phyloP scores from a whole-genome alignment of 2,888 invertebrate genomes.

The Mythimna albipuncta region DNA sequence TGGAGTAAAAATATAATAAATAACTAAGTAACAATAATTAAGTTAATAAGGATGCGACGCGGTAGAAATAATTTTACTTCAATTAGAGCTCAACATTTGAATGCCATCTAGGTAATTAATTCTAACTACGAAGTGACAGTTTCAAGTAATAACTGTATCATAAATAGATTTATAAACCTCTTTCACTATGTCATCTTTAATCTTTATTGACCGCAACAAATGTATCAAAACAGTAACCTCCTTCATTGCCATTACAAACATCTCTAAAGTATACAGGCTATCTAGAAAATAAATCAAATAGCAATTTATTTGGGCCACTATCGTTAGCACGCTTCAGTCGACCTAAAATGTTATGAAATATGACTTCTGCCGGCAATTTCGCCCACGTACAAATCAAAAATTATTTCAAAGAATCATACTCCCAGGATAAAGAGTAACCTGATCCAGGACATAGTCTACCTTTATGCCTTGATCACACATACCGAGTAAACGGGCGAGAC shows the following conservation, averaged over 20 bases:
- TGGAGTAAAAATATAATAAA: too few relatives aligned
- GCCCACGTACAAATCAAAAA: not conserved
- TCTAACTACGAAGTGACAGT: not conserved
- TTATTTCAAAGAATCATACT: not conserved
- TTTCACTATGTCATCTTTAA: not conserved
- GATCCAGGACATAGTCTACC: not conserved
- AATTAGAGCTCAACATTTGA: not conserved
- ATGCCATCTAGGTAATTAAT: not conserved
- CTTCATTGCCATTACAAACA: slow-evolving; percentile 32
- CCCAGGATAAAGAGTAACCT: not conserved
- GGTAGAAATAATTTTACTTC: too few relatives aligned
- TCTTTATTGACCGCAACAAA: slow-evolving; percentile 11
- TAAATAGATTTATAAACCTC: not conserved
- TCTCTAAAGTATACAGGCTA: slow-evolving; percentile 42
- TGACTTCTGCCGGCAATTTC: not conserved
- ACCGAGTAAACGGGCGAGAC: too few relatives aligned
- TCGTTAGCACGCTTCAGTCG: slow-evolving; percentile 66
- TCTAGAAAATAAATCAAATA: slow-evolving; percentile 66
- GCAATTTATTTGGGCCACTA: slow-evolving; percentile 66
- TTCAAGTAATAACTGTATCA: not conserved
- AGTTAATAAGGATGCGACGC: too few relatives aligned
- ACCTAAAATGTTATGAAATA: slow-evolving; percentile 68
- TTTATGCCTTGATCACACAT: too few relatives aligned
- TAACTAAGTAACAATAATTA: too few relatives aligned
- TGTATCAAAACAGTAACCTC: slow-evolving; percentile 12